phyloP scores from a whole-genome alignment of 1,140 invertebrate genomes.

The Hirudo medicinalis region DNA sequence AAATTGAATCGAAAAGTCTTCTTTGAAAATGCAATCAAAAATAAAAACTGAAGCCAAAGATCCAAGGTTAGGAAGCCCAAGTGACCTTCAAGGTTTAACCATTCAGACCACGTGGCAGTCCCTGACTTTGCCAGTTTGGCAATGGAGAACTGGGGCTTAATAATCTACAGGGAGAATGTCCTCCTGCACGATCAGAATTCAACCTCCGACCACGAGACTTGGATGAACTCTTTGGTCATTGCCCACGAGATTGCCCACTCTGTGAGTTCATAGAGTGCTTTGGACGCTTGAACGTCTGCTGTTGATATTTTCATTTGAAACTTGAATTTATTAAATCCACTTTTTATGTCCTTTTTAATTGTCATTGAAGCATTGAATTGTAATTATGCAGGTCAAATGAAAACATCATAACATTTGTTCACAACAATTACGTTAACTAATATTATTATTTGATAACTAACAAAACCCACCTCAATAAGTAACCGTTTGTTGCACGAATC shows the following conservation, averaged over 20 bases:
- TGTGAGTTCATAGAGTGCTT: constrained; percentile 23
- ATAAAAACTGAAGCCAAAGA: too few relatives aligned
- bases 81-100: not conserved
- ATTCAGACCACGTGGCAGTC: constrained; percentile 42
- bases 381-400: too few relatives aligned
- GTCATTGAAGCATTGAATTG: not conserved
- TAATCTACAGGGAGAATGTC: constrained; percentile 40
- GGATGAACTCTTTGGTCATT: constrained; percentile 35
- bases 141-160: constrained; percentile 44
- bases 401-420: too few relatives aligned
- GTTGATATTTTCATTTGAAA: too few relatives aligned
- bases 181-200: constrained; percentile 35
- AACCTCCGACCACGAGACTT: constrained; percentile 34
- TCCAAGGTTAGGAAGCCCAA: too few relatives aligned
- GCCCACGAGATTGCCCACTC: constrained; percentile 38
- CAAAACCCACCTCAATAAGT: not conserved
- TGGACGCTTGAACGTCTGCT: too few relatives aligned
- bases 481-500: not conserved
- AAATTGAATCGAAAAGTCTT: too few relatives aligned
- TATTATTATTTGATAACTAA: not conserved
- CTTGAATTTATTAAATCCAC: too few relatives aligned
- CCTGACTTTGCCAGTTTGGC: constrained; percentile 44
- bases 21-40: too few relatives aligned
- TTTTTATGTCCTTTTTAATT: too few relatives aligned
- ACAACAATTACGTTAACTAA: not conserved